Base-by-base conservation (phyloP, 2,113 vertebrate genomes). In the Numenius arquata region DNA sequence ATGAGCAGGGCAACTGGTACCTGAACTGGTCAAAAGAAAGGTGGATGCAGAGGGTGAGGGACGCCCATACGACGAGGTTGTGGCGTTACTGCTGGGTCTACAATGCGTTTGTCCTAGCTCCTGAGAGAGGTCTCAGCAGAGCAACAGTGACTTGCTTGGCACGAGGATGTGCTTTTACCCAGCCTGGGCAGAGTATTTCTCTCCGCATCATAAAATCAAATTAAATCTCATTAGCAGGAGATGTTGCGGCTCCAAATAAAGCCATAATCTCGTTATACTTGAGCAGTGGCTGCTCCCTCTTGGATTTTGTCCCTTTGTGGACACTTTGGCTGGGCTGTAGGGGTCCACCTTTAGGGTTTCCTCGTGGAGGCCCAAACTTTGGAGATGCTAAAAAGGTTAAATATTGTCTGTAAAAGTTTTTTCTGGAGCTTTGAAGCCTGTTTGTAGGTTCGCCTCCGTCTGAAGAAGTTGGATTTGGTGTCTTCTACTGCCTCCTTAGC, bases 401-500 rank as follows among this genome's bases (percentile, higher is more conserved):
- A 12, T 34, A 4, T 36, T 53, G 32, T 48, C 6, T 29, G 27
- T 30, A 30, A 3, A 52, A 5, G 0, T 0, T n/a, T 63, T 30
- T 66, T 41, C 17, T 38, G 41, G 41, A 21, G 41, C 45, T 30
- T 59, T 50, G 34, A 62, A 77, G 41, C 40, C 53, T 32, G 14
- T 45, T 48, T 36, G 29, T 9, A 45, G 29, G 32, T 34, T 82
- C 1, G 0, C 14, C 13, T 77, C 58, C 40, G 14, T 1, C 20
- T 1, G 3, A 5, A 59, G 16, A 50, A 29, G 22, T 2, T 76
- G n/a, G 14, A 11, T 55, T 50, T 63, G 53, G 6, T 55, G 85
- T 26, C 0, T 1, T 32, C 11, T 8, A 0, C 38, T 55, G 7
- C 15, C 16, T 23, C 8, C 21, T 70, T 47, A 17, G 12, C 53